Evolutionary conservation across 2,113 vertebrate genomes (phyloP).

Genomic region (Calonectris borealis): DNA sequence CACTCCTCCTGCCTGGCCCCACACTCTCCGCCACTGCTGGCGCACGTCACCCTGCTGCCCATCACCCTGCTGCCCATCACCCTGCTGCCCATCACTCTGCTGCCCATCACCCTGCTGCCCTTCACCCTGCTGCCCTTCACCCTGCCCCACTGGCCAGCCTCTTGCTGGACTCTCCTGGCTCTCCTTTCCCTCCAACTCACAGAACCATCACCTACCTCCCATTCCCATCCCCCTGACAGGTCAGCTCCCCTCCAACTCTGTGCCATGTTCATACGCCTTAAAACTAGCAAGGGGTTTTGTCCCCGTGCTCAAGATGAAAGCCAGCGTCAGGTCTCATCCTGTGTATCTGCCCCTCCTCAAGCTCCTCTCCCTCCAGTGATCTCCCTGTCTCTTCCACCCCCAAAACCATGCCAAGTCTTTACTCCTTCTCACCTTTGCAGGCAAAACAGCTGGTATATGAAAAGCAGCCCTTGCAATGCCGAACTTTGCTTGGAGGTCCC

Average conservation of each 20-base stretch:
- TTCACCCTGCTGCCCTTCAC: background rate
- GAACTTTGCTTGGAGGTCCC: background rate
- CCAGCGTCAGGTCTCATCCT: background rate
- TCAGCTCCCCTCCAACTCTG: background rate
- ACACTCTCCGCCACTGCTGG: rapidly evolving
- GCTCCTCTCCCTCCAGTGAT: background rate
- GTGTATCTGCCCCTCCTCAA: rapidly evolving
- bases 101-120: background rate
- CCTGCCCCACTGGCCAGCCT: background rate
- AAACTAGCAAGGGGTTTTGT: background rate
- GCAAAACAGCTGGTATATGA: background rate
- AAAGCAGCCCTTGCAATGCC: background rate
- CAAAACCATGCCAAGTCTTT: background rate
- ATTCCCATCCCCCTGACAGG: rapidly evolving
- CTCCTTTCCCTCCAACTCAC: background rate
- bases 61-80: background rate
- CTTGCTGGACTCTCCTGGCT: background rate
- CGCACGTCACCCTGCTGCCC: background rate
- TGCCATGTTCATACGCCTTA: rapidly evolving
- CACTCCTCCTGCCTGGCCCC: background rate
- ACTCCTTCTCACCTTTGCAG: background rate
- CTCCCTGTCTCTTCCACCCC: background rate
- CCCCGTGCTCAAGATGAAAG: background rate
- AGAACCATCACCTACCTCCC: background rate
- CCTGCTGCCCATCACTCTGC: background rate